Base-by-base conservation (phyloP, 2,113 vertebrate genomes). In the Neodontobutis hainanensis region DNA sequence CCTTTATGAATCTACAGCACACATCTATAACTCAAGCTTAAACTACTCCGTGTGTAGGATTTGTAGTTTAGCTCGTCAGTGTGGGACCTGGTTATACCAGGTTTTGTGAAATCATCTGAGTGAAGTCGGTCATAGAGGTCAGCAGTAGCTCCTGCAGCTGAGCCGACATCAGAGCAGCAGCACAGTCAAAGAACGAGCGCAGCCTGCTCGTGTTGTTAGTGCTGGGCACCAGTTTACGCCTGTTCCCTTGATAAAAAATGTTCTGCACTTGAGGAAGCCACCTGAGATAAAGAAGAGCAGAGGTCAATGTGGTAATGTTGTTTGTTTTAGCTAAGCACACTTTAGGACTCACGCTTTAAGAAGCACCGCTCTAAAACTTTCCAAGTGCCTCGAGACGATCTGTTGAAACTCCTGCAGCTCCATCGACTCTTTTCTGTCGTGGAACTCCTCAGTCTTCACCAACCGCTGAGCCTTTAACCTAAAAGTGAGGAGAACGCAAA, bases 191-290 rank as follows among this genome's bases (percentile, higher is more conserved):
- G 85, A 95, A 97, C 57, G 94, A 92, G 48, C 89, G 87, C 42
- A 95, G 56, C 79, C 87, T 94, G 72, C 84, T 47, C 50, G 74
- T 79, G 61, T 77, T 93, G 70, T 78, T 87, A 50, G 74, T 83
- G 57, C 80, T 76, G 53, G 94, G 94, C 51, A 95, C 73, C 53
- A 91, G 89, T 48, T 91, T 94, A 55, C 56, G 79, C 72, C 92
- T 94, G 85, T 73, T 92, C 32, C 91, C 93, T 69, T 91, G 87
- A 72, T 90, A 90, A 87, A 91, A 95, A 77, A 96, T 95, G 63
- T 93, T 89, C 63, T 95, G 92, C 46, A 96, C 92, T 83, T 94
- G 92, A 50, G 90, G 86, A 82, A 94, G 68, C 96, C 96, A 98
- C 63, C 96, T 98, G 67, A 60, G 56, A 59, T 27, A 45, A 40